Evolutionary conservation across 2,888 invertebrate genomes (phyloP).

Genomic region (Lydus trimaculatus): DNA sequence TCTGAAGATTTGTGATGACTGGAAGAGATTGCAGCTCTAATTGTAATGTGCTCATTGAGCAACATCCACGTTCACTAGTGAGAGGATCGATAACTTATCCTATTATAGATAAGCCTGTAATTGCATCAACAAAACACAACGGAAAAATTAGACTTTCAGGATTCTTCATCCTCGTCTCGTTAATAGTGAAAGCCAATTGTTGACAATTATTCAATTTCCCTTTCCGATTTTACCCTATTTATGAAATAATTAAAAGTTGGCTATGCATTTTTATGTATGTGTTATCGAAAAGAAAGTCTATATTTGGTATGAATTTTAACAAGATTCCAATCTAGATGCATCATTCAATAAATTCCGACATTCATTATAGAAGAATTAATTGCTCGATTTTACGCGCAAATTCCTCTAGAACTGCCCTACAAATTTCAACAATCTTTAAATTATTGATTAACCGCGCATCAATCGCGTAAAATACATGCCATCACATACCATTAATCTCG

Average conservation of each 20-base stretch:
- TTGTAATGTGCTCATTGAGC: slow-evolving; percentile 5
- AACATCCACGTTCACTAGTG: slow-evolving; percentile 25
- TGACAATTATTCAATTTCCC: slow-evolving; percentile 3
- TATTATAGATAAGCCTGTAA: background rate
- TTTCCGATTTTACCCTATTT: slow-evolving; percentile 7
- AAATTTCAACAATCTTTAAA: too few species aligned
- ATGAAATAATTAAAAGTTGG: slow-evolving; percentile 15
- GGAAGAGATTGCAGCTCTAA: too few species aligned
- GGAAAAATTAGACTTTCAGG: slow-evolving; percentile 8
- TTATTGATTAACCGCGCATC: background rate
- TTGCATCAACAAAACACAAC: background rate
- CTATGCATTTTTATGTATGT: background rate
- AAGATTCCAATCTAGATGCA: background rate
- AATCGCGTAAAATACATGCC: background rate
- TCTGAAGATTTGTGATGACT: too few species aligned
- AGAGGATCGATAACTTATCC: background rate
- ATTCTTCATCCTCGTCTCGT: background rate
- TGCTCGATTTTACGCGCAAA: too few species aligned
- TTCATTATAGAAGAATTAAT: background rate
- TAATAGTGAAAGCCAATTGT: background rate
- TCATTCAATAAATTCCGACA: background rate
- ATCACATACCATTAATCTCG: background rate
- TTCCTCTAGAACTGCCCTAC: too few species aligned
- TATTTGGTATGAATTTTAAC: background rate
- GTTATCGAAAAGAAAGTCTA: background rate